Evolutionary conservation across 2,113 vertebrate genomes (phyloP), one percentile per base, ranked within the genome.

Genomic region (Phrynosoma platyrhinos): DNA sequence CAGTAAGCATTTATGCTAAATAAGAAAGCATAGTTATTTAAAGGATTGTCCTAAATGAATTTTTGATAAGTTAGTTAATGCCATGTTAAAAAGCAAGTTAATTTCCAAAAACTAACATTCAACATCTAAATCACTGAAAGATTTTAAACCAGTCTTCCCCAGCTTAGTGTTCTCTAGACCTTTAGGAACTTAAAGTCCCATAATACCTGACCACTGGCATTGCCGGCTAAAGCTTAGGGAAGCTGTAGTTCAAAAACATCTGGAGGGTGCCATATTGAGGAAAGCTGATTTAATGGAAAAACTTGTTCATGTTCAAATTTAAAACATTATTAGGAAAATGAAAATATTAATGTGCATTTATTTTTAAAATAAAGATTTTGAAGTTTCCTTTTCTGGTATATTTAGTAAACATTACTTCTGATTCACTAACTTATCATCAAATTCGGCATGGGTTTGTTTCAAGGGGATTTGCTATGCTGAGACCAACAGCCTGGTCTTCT

Each of bases 401-500:
- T 68, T 72, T 7, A 87, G 53, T 69, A 85, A 14, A 7, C 0
- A 47, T n/a, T 20, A 80, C 1, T 58, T 91, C 85, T 90, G 42
- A 14, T 90, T 62, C 78, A 95, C 96, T 95, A 97, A 97, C 95
- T 97, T 96, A 97, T 97, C 95, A 97, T 97, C 95, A 95, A 95
- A 97, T 96, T 96, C 72, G 86, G 62, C 87, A 91, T 86, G 42
- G 82, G 32, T 55, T 71, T 25, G 62, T 79, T 85, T 93, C 71
- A 87, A 62, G 58, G 13, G 2, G 58, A 30, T 71, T 27, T 71
- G 89, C 83, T 94, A 92, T 71, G 91, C 91, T 86, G 93, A 30
- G 86, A 90, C 92, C 82, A 89, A 83, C 91, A 91, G 71, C 76
- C 90, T n/a, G 90, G 78, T 27, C 82, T 84, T 82, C 90, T 88